Base-by-base conservation (phyloP, 2,888 invertebrate genomes). In the Oscheius sp. region DNA sequence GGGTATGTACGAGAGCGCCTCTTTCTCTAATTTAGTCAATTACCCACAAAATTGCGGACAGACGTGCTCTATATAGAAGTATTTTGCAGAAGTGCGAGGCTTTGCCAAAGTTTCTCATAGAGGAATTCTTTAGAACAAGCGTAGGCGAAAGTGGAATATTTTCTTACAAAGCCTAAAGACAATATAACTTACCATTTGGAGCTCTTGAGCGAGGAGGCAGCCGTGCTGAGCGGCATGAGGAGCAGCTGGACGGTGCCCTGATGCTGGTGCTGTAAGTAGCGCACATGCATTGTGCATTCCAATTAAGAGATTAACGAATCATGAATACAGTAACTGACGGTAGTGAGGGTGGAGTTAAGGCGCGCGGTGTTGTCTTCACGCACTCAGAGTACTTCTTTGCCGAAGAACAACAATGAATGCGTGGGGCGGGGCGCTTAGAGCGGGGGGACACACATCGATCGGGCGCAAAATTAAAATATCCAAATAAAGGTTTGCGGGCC, bases 191-290 rank as follows among this genome's bases (percentile, higher is more conserved):
- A 83, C 83, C 80, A 80, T 72, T 81, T 83, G 72, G 75, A 71
- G 72, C 80, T 79, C 70, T 82, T 82, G 67, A 82, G 73, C 30
- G 80, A 81, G 59, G 67, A 68, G 32, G 81, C 80, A 51, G 80
- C 81, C 67, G 82, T 80, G 72, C 74, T 81, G 54, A 84, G 73
- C 63, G 84, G 84, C 84, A 84, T 84, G 73, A 83, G 80, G 68
- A 84, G 75, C 74, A 84, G 78, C 77, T 84, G 84, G 51, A 84
- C 84, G 63, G 84, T 84, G 74, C 84, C 84, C 71, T 78, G 74
- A 70, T 83, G 81, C 64, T 83, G 79, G 75, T 84, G 84, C 82
- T 84, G 84, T 67, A 84, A 82, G 70, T 84, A 84, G 49, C 80
- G 80, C 41, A 84, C 84, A 71, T 84, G 82, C 84, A 84, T 84